These are phyloP conservation scores for Mellilla xanthometata DNA, from an alignment of 2,888 invertebrate genomes.

Conservation along the genomic window DNA sequence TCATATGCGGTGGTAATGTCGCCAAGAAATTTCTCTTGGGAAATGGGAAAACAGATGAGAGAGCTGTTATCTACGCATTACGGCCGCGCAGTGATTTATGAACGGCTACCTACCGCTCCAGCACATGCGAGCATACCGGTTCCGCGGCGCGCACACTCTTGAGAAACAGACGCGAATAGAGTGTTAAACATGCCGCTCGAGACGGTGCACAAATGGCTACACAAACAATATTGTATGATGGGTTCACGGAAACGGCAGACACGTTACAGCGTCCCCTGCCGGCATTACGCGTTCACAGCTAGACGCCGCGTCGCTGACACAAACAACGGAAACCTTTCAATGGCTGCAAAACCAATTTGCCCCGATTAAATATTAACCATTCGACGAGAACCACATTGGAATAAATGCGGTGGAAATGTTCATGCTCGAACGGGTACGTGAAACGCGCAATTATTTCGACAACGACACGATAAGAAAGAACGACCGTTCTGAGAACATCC, in stretches of 20 bases:
- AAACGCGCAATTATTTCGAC: constrained; percentile 42
- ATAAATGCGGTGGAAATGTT: constrained; percentile 30
- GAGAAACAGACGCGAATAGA: constrained; percentile 68
- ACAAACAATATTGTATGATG: constrained; percentile 50
- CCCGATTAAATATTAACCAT: constrained; percentile 39
- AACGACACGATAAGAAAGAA: constrained; percentile 37
- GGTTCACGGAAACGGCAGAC: constrained; percentile 31
- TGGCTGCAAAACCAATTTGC: constrained; percentile 39
- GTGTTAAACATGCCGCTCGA: constrained; percentile 62
- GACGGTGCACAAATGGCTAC: constrained; percentile 58
- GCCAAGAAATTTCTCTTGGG: constrained; percentile 75
- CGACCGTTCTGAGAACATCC: constrained; percentile 46
- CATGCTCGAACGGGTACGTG: constrained; percentile 26
- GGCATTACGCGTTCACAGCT: constrained; percentile 30
- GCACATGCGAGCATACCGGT: constrained; percentile 59
- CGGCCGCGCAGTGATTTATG: constrained; percentile 73
- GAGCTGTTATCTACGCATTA: constrained; percentile 79
- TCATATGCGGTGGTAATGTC: constrained; percentile 65
- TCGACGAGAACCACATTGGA: constrained; percentile 36
- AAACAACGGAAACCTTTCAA: constrained; percentile 40
- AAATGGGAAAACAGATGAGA: constrained; percentile 80
- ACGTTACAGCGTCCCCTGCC: constrained; percentile 30
- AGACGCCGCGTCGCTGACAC: constrained; percentile 31
- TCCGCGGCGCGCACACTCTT: constrained; percentile 60
- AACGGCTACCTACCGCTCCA: constrained; percentile 57